Base-by-base conservation (phyloP, 2,888 invertebrate species). In the Amiota communis region DNA sequence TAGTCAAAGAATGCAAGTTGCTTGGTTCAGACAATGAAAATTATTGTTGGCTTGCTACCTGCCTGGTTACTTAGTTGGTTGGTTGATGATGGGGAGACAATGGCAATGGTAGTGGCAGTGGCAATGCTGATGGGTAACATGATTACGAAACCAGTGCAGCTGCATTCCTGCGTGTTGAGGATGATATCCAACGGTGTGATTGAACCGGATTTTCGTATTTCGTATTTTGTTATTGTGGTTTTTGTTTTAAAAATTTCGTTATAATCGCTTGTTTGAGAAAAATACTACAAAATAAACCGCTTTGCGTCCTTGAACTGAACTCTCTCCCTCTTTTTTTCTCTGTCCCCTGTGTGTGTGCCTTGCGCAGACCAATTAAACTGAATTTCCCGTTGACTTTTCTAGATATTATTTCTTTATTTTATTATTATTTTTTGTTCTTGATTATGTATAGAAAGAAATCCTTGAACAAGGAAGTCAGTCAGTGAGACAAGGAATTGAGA, bases 281-380 rank as follows among this genome's bases (percentile, higher is more conserved):
- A 20, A 59, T 82, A 68, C 47, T 1, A 11, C 15, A 46, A n/a
- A n/a, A 36, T 36, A 23, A 67, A 83, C 84, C 85, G 83, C 83
- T 83, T 82, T 81, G 73, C 85, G 83, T 81, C 84, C 84, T 86
- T 85, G 86, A 81, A 82, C 80, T 83, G 59, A 36, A 36, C 36
- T 36, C 36, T 36, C 36, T 36, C 36, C 8, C 8, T 36, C 4
- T n/a, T n/a, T n/a, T n/a, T n/a, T n/a, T 36, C 36, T 6, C 75
- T 77, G 68, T 67, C 46, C 11, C n/a, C 11, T n/a, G 15, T n/a
- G 46, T 13, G 1, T 9, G 17, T n/a, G 11, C 47, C n/a, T 47
- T 49, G 36, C 36, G 13, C 61, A 6, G 63, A 75, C 74, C 78
- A 72, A 81, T 79, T 81, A 80, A 82, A 76, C 79, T 78, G 76